A percentile compares a stretch with the other conserved stretches of the same genome.
phyloP scores from a whole-genome alignment of 1,140 invertebrate species.

The Helicoverpa armigera region DNA sequence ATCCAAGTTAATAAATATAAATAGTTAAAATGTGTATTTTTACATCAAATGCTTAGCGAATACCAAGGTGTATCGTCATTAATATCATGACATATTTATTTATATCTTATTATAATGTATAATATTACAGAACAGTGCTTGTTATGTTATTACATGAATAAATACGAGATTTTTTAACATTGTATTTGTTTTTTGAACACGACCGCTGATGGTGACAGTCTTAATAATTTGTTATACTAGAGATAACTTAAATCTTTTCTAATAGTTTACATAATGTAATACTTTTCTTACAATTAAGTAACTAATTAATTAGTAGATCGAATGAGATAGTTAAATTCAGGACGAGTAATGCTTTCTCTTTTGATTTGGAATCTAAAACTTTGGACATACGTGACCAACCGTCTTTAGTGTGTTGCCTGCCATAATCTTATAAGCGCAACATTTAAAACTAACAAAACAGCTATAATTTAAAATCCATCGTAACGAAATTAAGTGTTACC shows the following conservation, averaged over 20 bases:
- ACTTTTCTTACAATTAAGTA: not conserved
- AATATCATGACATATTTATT: constrained; percentile 31
- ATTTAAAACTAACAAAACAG: not conserved
- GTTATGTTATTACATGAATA: constrained; percentile 47
- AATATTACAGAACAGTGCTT: constrained; percentile 37
- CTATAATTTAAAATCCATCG: not conserved
- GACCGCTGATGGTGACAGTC: constrained; percentile 40
- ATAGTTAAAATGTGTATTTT: constrained; percentile 24
- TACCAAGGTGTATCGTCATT: constrained; percentile 17
- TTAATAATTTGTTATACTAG: not conserved
- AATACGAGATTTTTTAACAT: constrained; percentile 27
- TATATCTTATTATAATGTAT: constrained; percentile 5
- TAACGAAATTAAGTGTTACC: not conserved
- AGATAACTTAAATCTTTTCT: too few relatives aligned
- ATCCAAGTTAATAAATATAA: not conserved
- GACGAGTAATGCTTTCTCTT: too few relatives aligned
- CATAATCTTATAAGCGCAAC: too few relatives aligned
- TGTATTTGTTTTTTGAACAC: constrained; percentile 38
- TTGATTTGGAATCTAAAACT: too few relatives aligned
- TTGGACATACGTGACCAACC: too few relatives aligned
- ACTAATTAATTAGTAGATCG: too few relatives aligned
- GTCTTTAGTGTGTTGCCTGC: too few relatives aligned
- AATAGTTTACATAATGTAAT: not conserved
- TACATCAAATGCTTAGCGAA: constrained; percentile 26
- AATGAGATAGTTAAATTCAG: too few relatives aligned